phyloP scores from a whole-genome alignment of 2,797 vertebrate species.

The Paratrypauchen microcephalus region DNA sequence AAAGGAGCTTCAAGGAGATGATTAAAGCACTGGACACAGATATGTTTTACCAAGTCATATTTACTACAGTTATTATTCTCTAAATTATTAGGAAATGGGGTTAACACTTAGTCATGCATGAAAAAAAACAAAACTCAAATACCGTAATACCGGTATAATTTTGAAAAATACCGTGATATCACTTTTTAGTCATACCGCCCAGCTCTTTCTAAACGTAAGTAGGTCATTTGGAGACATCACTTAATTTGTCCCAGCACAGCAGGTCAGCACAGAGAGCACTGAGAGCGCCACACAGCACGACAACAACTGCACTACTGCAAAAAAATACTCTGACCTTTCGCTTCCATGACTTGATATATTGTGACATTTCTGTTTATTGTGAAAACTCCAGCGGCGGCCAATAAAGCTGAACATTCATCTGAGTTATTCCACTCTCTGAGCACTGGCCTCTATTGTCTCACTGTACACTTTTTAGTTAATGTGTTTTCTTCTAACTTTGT shows the following conservation, averaged over 20 bases:
- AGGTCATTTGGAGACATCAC: constrained; percentile 25
- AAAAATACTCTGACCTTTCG: constrained; percentile 24
- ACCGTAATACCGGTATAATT: too few species aligned
- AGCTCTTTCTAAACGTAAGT: constrained; percentile 64
- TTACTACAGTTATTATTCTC: too few species aligned
- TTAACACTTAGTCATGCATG: too few species aligned
- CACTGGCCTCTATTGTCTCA: neutral
- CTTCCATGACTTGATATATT: neutral
- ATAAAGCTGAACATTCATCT: constrained; percentile 1
- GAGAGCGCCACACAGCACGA: constrained; percentile 29
- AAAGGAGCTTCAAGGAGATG: too few species aligned
- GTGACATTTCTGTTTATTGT: constrained; percentile 2
- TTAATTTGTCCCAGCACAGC: constrained; percentile 2
- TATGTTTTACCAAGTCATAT: too few species aligned
- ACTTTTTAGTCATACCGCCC: too few species aligned
- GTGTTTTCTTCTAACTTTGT: neutral
- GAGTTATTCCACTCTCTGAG: neutral
- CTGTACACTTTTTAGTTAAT: neutral
- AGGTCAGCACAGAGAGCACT: constrained; percentile 21
- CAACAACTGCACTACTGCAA: constrained; percentile 6
- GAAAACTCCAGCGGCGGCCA: constrained; percentile 5
- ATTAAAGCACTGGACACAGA: too few species aligned
- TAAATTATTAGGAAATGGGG: too few species aligned
- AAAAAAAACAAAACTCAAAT: too few species aligned
- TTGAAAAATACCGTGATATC: too few species aligned